Conservation (phyloP, 2,113 vertebrate genomes). For the Carettochelys insculpta region DNA sequence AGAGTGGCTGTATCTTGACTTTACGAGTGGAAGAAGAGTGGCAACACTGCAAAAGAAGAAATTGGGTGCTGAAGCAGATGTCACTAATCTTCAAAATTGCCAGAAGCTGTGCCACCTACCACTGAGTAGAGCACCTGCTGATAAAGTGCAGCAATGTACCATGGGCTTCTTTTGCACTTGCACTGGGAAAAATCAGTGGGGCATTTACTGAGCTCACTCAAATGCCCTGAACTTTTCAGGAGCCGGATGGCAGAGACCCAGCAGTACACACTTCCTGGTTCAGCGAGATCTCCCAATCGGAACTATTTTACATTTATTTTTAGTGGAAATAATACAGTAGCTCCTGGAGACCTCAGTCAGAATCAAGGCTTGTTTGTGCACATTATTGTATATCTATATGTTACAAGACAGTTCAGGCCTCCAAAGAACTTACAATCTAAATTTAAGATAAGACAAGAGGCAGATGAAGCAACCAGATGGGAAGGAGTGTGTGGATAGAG, state of each 20-base stretch:
- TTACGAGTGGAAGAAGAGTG: no score
- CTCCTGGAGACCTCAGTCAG: neutral
- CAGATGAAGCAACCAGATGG: neutral
- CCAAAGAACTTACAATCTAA: no score
- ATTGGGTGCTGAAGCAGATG: no score
- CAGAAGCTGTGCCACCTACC: no score
- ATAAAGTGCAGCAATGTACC: neutral
- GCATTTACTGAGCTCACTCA: neutral
- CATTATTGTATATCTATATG: no score
- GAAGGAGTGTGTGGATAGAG: neutral
- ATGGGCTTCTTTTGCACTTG: neutral
- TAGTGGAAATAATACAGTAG: neutral
- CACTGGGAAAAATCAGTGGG: neutral
- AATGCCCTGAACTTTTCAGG: neutral
- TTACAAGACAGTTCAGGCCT: no score
- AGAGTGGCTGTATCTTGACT: no score
- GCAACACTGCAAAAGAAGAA: no score
- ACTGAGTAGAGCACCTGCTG: no score
- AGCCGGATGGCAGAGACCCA: neutral
- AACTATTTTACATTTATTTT: neutral
- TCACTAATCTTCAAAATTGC: no score
- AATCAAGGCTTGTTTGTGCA: rapidly evolving
- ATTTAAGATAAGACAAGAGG: no score
- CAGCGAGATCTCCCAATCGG: neutral
- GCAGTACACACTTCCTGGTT: neutral